phyloP scores from a whole-genome alignment of 35 echinoderm and acorn worm species.

The Acanthaster planci region DNA sequence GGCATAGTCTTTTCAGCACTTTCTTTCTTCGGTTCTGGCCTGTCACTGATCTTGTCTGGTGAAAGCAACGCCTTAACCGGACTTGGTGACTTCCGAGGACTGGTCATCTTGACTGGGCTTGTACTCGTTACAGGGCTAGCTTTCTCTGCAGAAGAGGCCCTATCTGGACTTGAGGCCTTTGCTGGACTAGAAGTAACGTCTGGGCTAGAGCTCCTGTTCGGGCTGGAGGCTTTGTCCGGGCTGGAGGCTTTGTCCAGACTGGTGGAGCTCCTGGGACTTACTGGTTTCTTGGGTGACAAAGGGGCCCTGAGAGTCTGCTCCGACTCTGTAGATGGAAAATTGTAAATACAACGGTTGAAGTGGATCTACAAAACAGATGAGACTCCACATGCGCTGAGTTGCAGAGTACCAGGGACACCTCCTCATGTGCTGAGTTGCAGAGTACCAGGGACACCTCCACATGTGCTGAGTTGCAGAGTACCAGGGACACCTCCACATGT shows the following conservation, averaged over 20 bases:
- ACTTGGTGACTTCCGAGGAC: not conserved
- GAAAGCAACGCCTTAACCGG: not conserved
- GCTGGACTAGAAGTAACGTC: not conserved
- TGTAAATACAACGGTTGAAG: too few relatives aligned
- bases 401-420: too few relatives aligned
- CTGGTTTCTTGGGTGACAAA: not conserved
- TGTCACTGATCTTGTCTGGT: not conserved
- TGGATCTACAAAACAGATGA: too few relatives aligned
- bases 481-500: too few relatives aligned
- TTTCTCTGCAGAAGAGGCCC: not conserved
- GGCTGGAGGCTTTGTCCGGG: not conserved
- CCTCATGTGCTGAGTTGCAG: too few relatives aligned
- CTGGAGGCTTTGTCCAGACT: not conserved
- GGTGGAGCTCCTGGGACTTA: not conserved
- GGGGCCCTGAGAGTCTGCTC: slow-evolving; percentile 1
- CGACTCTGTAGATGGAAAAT: not conserved
- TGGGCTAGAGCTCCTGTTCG: not conserved
- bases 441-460: too few relatives aligned
- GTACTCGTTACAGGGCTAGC: not conserved
- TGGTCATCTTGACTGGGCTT: not conserved
- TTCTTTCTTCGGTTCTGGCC: not conserved
- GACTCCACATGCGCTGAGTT: too few relatives aligned
- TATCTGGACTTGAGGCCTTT: not conserved
- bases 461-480: too few relatives aligned
- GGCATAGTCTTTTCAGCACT: not conserved